Evolutionary conservation across 1,140 invertebrate species (phyloP).

Genomic region (Luehdorfia chinensis): DNA sequence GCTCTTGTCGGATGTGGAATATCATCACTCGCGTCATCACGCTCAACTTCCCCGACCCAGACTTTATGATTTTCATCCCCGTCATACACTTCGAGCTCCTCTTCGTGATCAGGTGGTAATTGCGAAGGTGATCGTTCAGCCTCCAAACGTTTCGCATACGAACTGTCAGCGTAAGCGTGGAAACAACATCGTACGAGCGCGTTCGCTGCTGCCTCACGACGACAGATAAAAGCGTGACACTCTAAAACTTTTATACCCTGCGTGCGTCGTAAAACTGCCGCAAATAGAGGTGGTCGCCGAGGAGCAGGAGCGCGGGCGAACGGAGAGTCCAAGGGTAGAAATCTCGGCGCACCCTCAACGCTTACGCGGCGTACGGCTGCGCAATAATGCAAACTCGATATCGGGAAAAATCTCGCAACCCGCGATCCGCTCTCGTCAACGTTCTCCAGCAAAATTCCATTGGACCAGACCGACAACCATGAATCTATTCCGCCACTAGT

Average conservation of each 20-base stretch:
- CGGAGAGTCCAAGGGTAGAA: constrained; percentile 97
- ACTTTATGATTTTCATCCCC: constrained; percentile 96
- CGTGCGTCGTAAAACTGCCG: constrained; percentile 95
- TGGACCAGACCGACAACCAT: constrained; percentile 98
- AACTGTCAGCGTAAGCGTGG: constrained; percentile 96
- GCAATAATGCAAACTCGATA: constrained; percentile 97
- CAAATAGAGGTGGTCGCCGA: constrained; percentile 96
- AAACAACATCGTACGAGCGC: constrained; percentile 96
- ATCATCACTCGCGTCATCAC: constrained; percentile 85
- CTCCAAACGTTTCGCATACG: constrained; percentile 91
- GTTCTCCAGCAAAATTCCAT: constrained; percentile 97
- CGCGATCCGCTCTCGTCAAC: constrained; percentile 96
- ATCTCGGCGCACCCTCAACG: constrained; percentile 86
- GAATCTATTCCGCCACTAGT: constrained; percentile 96
- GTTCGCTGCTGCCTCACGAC: constrained; percentile 95
- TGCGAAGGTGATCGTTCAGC: constrained; percentile 62
- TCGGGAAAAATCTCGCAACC: constrained; percentile 97
- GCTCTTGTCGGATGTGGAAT: constrained; percentile 87
- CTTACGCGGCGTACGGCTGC: constrained; percentile 94
- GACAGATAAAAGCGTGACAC: constrained; percentile 99
- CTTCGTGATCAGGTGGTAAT: constrained; percentile 80
- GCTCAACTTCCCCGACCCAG: constrained; percentile 89
- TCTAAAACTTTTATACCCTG: constrained; percentile 99
- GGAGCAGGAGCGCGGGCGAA: constrained; percentile 92
- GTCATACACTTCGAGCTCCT: constrained; percentile 89